Evolutionary conservation across 2,797 vertebrate genomes (phyloP), one percentile per base, ranked within the genome.

Genomic region (Onychomys arenicola): DNA sequence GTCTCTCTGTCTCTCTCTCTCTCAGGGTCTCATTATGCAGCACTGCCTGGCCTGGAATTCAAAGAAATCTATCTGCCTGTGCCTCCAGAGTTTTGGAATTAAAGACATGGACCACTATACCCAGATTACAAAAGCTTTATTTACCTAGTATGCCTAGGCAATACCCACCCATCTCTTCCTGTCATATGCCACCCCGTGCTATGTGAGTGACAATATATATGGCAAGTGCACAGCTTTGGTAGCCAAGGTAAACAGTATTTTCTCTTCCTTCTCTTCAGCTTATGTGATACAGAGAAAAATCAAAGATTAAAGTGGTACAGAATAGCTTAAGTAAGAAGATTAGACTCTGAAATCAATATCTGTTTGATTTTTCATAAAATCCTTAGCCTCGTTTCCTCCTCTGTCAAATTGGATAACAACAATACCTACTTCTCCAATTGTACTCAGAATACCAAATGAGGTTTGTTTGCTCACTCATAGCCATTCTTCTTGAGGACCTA

Each of bases 301-400:
- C 90, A 97, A 97, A 94, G 71, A 92, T 94, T 92, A 94, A 94
- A 96, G 90, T 95, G 81, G 69, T 55, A 86, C 77, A 80, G 89
- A 97, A 96, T 49, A 61, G 52, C 78, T 93, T 96, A 78, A 96
- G 77, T 92, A 94, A 92, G 96, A 96, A 92, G 88, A 94, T 93
- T 69, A 71, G 84, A 94, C 85, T 96, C 83, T 86, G 61, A 92
- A 96, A 97, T 98, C 90, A 93, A 76, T 97, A 92, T 49, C 14
- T n/a, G 88, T 96, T 96, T 97, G 89, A 96, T 97, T 96, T 97
- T 83, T 43, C 80, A 92, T 93, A 94, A 96, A 96, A 96, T 96
- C 61, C 86, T 96, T 96, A 90, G 87, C 93, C 75, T 97, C 73
- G 34, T 97, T 97, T 95, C 93, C 89, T 94, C 84, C 67, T 93